Percentiles rank a stretch among this genome's conserved stretches.
Evolutionary conservation across 2,113 vertebrate genomes (phyloP).

Genomic region (Crotalus tigris): DNA sequence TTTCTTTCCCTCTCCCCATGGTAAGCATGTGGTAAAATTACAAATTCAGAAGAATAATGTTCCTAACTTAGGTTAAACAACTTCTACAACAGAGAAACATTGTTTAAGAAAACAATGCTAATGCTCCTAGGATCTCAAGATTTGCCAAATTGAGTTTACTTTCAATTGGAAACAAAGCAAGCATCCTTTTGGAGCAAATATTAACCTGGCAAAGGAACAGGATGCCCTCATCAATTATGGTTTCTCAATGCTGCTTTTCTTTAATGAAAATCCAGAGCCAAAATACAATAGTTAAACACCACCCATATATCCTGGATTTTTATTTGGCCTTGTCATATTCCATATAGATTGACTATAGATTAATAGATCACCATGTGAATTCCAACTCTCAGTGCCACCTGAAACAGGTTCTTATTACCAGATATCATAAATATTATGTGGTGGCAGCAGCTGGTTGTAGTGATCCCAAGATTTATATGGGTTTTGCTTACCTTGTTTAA

Average conservation of each 20-base stretch:
- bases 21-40: neutral
- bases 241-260: neutral
- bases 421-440: neutral
- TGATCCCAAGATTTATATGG: neutral
- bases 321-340: neutral
- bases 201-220: neutral
- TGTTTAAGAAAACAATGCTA: neutral
- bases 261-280: neutral
- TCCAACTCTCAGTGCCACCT: neutral
- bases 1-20: neutral
- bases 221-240: neutral
- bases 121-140: neutral
- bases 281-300: neutral
- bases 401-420: neutral
- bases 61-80: neutral
- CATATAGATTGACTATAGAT: neutral
- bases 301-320: neutral
- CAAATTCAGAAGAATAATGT: neutral
- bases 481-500: neutral
- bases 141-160: neutral
- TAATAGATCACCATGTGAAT: neutral
- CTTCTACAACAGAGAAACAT: neutral
- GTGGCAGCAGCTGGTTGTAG: neutral
- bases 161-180: too few relatives aligned
- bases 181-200: too few relatives aligned